Evolutionary conservation across 2,113 vertebrate genomes (phyloP).

Genomic region (Lethenteron camtschaticum): DNA sequence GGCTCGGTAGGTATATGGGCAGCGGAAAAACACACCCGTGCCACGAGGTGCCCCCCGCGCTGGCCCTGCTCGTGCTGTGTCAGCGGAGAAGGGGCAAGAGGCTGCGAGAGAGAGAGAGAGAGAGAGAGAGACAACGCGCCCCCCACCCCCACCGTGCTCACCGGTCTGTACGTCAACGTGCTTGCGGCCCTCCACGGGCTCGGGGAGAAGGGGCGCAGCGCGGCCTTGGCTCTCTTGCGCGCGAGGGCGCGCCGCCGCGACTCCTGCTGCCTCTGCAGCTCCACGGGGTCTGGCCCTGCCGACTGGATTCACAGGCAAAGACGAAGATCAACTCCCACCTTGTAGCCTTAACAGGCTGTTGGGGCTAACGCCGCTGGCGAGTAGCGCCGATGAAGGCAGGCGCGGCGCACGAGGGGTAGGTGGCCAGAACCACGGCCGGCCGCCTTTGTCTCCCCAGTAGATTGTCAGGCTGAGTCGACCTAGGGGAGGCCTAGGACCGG

Average conservation of each 20-base stretch:
- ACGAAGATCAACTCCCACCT: not conserved
- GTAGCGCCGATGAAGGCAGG: not conserved
- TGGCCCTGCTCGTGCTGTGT: too few relatives aligned
- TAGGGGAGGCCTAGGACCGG: not conserved
- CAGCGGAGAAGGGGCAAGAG: not conserved
- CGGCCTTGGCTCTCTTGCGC: constrained; percentile 22
- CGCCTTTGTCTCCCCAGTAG: too few relatives aligned
- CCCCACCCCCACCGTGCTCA: constrained; percentile 13
- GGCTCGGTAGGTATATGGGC: too few relatives aligned
- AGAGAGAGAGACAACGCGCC: not conserved
- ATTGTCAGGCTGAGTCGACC: not conserved
- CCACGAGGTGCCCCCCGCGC: too few relatives aligned
- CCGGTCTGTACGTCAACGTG: constrained; percentile 66
- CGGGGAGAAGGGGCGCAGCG: constrained; percentile 20
- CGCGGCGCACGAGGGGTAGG: not conserved
- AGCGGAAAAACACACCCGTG: too few relatives aligned
- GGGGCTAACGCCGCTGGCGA: not conserved
- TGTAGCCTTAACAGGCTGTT: not conserved
- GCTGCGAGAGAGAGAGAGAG: not conserved
- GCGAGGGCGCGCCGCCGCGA: constrained; percentile 21
- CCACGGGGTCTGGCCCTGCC: constrained; percentile 18
- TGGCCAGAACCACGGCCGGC: not conserved
- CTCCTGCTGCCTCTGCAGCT: constrained; percentile 28
- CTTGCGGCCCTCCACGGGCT: constrained; percentile 33
- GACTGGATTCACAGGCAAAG: constrained; percentile 16